Conservation (phyloP, 2,113 vertebrate species). For the Grammatotria lemairii region DNA sequence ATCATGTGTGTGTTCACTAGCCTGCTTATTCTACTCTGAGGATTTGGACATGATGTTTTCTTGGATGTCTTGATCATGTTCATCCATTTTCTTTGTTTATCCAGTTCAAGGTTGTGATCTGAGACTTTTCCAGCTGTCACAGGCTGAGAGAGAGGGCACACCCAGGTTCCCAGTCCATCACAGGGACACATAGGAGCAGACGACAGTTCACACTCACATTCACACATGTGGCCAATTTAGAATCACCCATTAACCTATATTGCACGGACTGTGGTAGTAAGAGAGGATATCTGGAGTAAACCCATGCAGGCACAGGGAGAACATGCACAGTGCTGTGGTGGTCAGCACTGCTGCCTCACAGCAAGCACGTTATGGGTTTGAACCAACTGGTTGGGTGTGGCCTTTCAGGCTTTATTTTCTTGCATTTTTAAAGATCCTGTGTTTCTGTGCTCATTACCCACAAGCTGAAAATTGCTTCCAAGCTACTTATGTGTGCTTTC, state of each 20-base stretch:
- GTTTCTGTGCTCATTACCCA: background rate
- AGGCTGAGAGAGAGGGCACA: background rate
- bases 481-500: background rate
- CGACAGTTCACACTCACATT: background rate
- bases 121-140: background rate
- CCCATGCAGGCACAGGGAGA: background rate
- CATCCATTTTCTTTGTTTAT: background rate
- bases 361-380: background rate
- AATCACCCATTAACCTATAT: background rate
- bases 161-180: background rate
- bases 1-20: background rate
- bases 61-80: background rate
- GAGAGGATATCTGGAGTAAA: background rate
- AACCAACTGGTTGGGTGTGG: background rate
- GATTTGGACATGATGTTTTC: accelerated
- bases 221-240: background rate
- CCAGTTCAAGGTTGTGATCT: background rate
- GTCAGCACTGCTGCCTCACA: background rate
- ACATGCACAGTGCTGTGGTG: background rate
- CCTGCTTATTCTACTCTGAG: background rate
- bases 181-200: background rate
- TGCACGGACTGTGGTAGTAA: background rate
- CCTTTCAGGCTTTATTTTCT: background rate
- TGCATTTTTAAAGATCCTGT: background rate
- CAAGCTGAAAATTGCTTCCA: background rate